Evolutionary conservation across 2,797 vertebrate species (phyloP), one percentile per base, ranked within the genome.

Genomic region (Muraenolepis orangiensis): DNA sequence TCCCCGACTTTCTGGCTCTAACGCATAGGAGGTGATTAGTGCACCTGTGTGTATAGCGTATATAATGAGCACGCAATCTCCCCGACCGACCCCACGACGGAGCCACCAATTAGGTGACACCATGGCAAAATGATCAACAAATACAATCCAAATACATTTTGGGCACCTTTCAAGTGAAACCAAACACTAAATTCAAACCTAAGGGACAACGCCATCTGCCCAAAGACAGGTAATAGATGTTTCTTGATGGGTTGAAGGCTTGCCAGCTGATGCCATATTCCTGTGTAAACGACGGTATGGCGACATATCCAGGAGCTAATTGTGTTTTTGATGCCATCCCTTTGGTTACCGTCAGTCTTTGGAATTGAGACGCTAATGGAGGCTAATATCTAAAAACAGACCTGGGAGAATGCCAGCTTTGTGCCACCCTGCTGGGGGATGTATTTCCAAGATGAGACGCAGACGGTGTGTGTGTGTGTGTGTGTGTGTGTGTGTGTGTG

Each of bases 311-410:
- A 32, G 71, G 40, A 64, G 67, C 23, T 73, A 78, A 76, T 38
- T 73, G 69, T 71, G 16, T 69, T 38, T 57, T 23, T 57, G n/a
- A 57, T 57, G 20, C 51, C 23, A 57, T 57, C 51, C 20, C n/a
- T 57, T 57, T 57, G 51, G 51, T n/a, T 57, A 57, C 51, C 8
- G 51, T 57, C 20, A 57, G 20, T 10, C 1, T 57, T 57, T 23
- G n/a, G 51, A 23, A 57, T 23, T 7, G 51, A 57, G 51, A n/a
- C 10, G 51, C 51, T 57, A 57, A 26, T 42, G n/a, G n/a, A 66
- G 74, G 46, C 69, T 67, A 40, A 67, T 61, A 66, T 81, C 72
- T 30, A 69, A 74, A 42, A 64, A 68, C 23, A 20, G 5, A 69
- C 42, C 29, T n/a, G 46, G 32, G 73, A 61, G 70, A 32, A 64